A percentile compares a stretch with the other conserved stretches of the same genome.
These are phyloP conservation scores for Branchipolynoe longqiensis DNA, from an alignment of 2,888 invertebrate genomes.

Conservation along the genomic window DNA sequence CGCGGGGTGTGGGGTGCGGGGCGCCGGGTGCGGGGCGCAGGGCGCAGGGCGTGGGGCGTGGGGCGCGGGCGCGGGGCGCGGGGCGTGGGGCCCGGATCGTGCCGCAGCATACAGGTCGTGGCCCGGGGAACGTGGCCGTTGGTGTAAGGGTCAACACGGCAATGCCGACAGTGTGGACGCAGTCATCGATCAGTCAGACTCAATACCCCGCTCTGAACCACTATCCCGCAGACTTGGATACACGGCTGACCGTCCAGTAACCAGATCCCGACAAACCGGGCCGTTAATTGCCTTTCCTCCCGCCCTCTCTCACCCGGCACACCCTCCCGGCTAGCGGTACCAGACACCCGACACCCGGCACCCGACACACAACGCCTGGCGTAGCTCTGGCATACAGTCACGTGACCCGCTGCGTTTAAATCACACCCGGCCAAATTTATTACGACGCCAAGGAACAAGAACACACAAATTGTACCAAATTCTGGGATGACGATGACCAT, in stretches of 20 bases:
- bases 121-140: background rate
- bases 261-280: background rate
- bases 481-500: too few relatives aligned
- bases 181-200: slow-evolving; percentile 39
- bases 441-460: too few relatives aligned
- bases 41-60: too few relatives aligned
- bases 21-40: too few relatives aligned
- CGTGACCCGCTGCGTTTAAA: too few relatives aligned
- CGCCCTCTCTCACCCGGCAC: too few relatives aligned
- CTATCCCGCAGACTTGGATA: slow-evolving; percentile 7
- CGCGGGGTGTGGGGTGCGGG: background rate
- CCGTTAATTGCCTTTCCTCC: background rate
- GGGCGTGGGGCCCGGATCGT: background rate
- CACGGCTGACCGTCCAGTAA: background rate
- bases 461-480: too few relatives aligned
- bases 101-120: slow-evolving; percentile 21
- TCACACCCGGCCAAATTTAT: too few relatives aligned
- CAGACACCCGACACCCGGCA: too few relatives aligned
- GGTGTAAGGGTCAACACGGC: slow-evolving; percentile 37
- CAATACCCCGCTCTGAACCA: background rate
- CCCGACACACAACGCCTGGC: too few relatives aligned
- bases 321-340: too few relatives aligned
- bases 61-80: background rate
- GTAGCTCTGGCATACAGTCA: too few relatives aligned
- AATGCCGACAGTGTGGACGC: slow-evolving; percentile 19